Evolutionary conservation across 2,888 invertebrate genomes (phyloP).

Genomic region (Galerucella calmariensis): DNA sequence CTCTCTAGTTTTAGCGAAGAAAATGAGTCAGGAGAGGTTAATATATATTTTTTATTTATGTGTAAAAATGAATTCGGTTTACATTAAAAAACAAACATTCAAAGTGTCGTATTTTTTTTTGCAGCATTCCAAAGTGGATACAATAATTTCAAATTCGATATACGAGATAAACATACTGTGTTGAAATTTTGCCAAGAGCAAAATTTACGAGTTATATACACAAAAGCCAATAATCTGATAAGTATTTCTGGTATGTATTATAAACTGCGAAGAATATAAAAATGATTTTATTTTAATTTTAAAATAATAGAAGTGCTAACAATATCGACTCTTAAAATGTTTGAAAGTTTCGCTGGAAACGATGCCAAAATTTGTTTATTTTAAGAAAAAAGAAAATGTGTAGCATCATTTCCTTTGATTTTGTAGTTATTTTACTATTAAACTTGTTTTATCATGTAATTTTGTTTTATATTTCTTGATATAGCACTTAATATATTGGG

Average conservation of each 20-base stretch:
- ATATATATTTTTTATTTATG: not conserved
- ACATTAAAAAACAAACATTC: slow-evolving; percentile 19
- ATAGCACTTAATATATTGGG: not conserved
- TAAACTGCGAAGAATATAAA: slow-evolving; percentile 18
- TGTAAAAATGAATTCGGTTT: slow-evolving; percentile 34
- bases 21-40: no score
- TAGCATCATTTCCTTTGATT: slow-evolving; percentile 17
- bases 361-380: not conserved
- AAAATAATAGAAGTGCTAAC: slow-evolving; percentile 18
- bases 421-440: slow-evolving; percentile 24
- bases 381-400: not conserved
- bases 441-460: not conserved
- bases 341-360: slow-evolving; percentile 35
- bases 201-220: slow-evolving; percentile 22
- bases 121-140: slow-evolving; percentile 10
- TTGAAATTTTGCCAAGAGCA: slow-evolving; percentile 26
- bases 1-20: no score
- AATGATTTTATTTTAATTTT: slow-evolving; percentile 18
- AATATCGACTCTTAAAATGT: slow-evolving; percentile 6
- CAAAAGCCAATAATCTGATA: slow-evolving; percentile 27
- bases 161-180: slow-evolving; percentile 19
- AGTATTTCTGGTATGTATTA: slow-evolving; percentile 26
- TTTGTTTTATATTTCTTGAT: not conserved
- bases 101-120: not conserved
- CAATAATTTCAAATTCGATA: slow-evolving; percentile 16